Percentiles rank a stretch among this genome's conserved stretches.
These are phyloP conservation scores for Calonectris borealis DNA, from an alignment of 2,113 vertebrate genomes.

Conservation along the genomic window DNA sequence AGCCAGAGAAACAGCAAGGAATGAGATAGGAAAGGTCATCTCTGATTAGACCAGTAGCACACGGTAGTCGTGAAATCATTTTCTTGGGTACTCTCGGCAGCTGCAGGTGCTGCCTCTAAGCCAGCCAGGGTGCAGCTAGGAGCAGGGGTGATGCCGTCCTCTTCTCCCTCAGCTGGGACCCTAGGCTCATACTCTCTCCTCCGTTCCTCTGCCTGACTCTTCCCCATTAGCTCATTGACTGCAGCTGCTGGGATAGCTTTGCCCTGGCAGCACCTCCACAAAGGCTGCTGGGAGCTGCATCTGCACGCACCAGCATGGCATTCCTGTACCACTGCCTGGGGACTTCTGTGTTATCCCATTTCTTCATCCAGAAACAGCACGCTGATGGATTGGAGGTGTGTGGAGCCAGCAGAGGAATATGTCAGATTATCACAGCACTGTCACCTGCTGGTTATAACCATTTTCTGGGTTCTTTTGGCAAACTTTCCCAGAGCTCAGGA, in stretches of 20 bases:
- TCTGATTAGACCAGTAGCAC: not conserved
- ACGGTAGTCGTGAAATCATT: not conserved
- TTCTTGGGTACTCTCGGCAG: not conserved
- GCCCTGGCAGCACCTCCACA: not conserved
- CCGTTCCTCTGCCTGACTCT: not conserved
- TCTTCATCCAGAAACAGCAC: not conserved
- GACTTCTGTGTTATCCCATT: not conserved
- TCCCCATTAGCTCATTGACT: not conserved
- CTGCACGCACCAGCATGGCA: not conserved
- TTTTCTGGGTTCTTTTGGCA: not conserved
- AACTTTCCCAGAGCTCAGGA: not conserved
- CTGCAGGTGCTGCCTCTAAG: not conserved
- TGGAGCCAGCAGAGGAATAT: not conserved
- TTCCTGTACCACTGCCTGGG: not conserved
- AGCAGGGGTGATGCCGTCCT: accelerated
- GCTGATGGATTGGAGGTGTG: not conserved
- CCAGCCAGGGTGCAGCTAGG: not conserved
- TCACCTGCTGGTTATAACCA: not conserved
- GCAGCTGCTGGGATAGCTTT: not conserved
- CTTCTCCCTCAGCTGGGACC: not conserved
- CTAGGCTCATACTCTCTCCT: not conserved
- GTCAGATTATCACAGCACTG: not conserved
- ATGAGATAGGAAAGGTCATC: not conserved
- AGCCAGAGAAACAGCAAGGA: not conserved
- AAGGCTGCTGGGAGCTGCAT: not conserved